Base-by-base conservation (phyloP, 2,888 invertebrate species). In the Hedya salicella region DNA sequence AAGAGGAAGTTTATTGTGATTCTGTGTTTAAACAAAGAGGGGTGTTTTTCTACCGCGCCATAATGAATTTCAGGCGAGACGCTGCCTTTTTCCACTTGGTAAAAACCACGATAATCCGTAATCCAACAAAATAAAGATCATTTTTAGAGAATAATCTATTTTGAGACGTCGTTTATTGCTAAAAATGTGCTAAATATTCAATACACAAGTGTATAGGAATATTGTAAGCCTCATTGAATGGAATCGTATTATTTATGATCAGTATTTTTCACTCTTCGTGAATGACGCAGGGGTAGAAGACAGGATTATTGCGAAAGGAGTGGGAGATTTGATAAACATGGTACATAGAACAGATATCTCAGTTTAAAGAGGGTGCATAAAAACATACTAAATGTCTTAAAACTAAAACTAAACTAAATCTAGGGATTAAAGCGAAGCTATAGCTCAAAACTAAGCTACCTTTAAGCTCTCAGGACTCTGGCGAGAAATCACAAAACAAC, bases 1-100 rank as follows among this genome's bases (percentile, higher is more conserved):
- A 85, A 70, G 81, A 83, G 76, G 75, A 83, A 86, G 83, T 90
- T 91, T 91, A 91, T 89, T 88, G 90, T 89, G 88, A 88, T 90
- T 90, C 88, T 86, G 82, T 82, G 87, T 86, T 91, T 89, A 91
- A 90, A 90, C 88, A 88, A 90, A 87, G 85, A 85, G 85, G 83
- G 88, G 81, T 64, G 70, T 88, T 89, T 89, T 89, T 89, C 86
- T 81, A 80, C 78, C 77, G 72, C 72, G 70, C 73, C 68, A 85
- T 90, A 91, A 90, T 91, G 91, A 91, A 91, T 82, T 80, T 79
- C 77, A 74, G 72, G 59, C 70, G 78, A 79, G 70, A 78, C 73
- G 74, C 75, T 78, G 77, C 9, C 21, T 17, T 3, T 30, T 88
- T 89, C 88, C 90, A 86, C 85, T 74, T 81, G 73, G 70, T 67